Conservation (phyloP, 2,797 vertebrate species). For the Tenualosa thibaudeaui region DNA sequence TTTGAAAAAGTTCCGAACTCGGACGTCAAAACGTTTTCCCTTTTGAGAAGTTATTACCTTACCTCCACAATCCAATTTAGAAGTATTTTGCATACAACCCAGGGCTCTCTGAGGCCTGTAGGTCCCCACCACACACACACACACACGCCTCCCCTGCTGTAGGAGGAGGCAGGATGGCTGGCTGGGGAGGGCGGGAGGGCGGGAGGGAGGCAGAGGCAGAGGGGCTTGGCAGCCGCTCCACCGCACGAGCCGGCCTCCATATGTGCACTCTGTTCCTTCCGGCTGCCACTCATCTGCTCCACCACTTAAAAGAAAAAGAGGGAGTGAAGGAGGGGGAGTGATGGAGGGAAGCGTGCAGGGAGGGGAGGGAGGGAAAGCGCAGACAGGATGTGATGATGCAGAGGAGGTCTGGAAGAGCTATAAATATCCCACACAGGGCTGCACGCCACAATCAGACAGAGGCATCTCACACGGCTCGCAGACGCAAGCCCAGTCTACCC, state of each 20-base stretch:
- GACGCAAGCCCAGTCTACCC: not conserved
- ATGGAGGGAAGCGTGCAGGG: not conserved
- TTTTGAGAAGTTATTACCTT: not conserved
- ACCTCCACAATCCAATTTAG: not conserved
- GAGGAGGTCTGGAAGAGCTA: constrained; percentile 68
- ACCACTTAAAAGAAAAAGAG: constrained; percentile 59
- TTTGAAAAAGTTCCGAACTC: not conserved
- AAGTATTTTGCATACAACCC: not conserved
- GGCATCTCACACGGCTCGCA: not conserved
- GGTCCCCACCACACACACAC: not conserved
- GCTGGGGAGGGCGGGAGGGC: not conserved
- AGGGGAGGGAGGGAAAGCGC: constrained; percentile 29
- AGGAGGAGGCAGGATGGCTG: not conserved
- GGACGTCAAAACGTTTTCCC: not conserved
- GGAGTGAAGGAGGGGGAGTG: constrained; percentile 42
- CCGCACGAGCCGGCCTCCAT: constrained; percentile 40
- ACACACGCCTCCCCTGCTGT: not conserved
- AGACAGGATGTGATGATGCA: constrained; percentile 67
- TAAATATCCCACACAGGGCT: constrained; percentile 67
- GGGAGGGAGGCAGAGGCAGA: not conserved
- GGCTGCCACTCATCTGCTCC: constrained; percentile 60
- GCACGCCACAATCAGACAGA: constrained; percentile 41
- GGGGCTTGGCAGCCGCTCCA: constrained; percentile 33
- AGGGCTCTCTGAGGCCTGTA: not conserved
- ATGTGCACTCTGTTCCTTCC: constrained; percentile 44